These are phyloP conservation scores for Acrobasis consociella DNA, from an alignment of 2,888 invertebrate genomes.

Conservation along the genomic window DNA sequence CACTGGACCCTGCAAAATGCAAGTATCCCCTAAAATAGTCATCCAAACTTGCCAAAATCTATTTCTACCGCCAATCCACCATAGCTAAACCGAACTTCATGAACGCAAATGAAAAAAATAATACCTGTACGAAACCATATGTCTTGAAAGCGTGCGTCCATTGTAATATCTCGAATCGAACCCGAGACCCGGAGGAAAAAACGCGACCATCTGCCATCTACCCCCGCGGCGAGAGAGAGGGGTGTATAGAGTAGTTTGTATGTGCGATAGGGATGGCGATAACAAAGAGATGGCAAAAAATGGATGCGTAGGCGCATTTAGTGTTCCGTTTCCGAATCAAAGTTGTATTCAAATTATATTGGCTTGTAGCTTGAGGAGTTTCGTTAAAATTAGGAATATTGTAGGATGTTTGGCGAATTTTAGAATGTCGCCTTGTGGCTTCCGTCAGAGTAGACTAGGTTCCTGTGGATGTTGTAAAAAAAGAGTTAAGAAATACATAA, in stretches of 20 bases:
- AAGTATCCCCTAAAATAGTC: no score
- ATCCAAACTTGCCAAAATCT: no score
- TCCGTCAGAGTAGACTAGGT: no score
- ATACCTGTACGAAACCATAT: slow-evolving; percentile 21
- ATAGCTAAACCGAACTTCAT: slow-evolving; percentile 44
- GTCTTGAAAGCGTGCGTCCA: slow-evolving; percentile 23
- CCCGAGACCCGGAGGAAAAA: slow-evolving; percentile 29
- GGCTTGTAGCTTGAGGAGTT: background rate
- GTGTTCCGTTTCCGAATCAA: slow-evolving; percentile 33
- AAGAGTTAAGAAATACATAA: no score
- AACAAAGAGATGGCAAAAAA: slow-evolving; percentile 27
- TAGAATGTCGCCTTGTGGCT: no score
- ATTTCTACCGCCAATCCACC: background rate
- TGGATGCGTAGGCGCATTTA: slow-evolving; percentile 30
- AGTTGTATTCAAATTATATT: slow-evolving; percentile 16
- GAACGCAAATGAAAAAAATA: slow-evolving; percentile 38
- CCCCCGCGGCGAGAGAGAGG: slow-evolving; percentile 37
- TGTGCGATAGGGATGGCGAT: slow-evolving; percentile 25
- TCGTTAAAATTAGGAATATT: slow-evolving; percentile 1
- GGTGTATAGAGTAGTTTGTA: slow-evolving; percentile 4
- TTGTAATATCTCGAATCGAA: slow-evolving; percentile 14
- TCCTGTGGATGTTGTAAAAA: no score
- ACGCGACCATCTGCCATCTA: slow-evolving; percentile 44
- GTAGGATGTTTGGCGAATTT: no score
- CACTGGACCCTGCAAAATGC: no score